Evolutionary conservation across 2,888 invertebrate genomes (phyloP).

Genomic region (Epinotia nisella): DNA sequence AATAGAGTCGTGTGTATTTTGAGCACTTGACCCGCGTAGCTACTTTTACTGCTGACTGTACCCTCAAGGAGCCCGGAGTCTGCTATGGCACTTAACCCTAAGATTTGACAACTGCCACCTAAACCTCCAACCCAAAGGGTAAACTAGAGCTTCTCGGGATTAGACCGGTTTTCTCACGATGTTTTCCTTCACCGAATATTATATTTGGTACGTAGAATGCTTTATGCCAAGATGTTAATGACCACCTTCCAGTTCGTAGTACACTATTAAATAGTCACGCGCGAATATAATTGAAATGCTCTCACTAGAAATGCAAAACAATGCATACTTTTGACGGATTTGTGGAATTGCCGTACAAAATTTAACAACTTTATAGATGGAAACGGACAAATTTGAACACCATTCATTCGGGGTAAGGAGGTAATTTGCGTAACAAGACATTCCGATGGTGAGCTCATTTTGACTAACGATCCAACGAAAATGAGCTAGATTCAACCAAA

Average conservation of each 20-base stretch:
- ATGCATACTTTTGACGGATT: conserved; percentile 12
- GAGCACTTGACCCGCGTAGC: no score
- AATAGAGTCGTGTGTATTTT: no score
- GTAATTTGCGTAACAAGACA: conserved; percentile 45
- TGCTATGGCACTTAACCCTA: no score
- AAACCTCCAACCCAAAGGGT: no score
- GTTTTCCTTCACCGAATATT: no score
- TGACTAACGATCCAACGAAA: conserved; percentile 61
- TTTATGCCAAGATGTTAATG: no score
- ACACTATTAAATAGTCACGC: background rate
- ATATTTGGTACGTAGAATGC: no score
- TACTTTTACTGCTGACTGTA: no score
- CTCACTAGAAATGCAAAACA: conserved; percentile 21
- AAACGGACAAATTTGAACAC: conserved; percentile 46
- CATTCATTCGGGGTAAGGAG: conserved; percentile 45
- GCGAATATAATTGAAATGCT: background rate
- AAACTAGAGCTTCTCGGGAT: no score
- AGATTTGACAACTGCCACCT: no score
- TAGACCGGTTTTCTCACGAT: no score
- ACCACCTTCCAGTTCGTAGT: background rate
- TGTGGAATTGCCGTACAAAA: background rate
- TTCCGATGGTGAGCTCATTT: conserved; percentile 50
- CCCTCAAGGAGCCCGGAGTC: no score
- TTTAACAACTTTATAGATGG: background rate
- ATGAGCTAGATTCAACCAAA: conserved; percentile 52